These are phyloP conservation scores for Thripadectes ignobilis DNA, from an alignment of 2,797 vertebrate species.

Conservation along the genomic window DNA sequence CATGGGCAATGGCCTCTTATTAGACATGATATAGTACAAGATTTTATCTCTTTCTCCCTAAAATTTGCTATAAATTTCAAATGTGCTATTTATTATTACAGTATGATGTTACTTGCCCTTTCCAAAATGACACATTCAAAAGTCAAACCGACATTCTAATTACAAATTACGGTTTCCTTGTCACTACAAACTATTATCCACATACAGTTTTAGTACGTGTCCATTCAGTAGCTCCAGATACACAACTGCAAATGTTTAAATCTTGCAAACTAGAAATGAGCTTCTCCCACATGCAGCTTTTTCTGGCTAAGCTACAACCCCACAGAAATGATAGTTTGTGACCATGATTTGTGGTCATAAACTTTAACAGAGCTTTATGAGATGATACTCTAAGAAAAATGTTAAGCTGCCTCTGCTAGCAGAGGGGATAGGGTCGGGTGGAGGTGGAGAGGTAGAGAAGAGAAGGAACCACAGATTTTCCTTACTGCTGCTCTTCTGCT, in stretches of 20 bases:
- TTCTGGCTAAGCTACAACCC: conserved; percentile 30
- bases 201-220: neutral
- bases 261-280: neutral
- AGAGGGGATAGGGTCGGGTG: neutral
- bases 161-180: neutral
- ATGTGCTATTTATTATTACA: neutral
- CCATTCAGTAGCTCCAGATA: neutral
- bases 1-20: neutral
- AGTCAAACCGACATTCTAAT: neutral
- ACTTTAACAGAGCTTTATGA: neutral
- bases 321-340: conserved; percentile 21
- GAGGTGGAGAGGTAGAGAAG: neutral
- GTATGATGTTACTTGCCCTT: neutral
- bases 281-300: conserved; percentile 32
- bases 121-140: neutral
- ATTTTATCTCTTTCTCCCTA: neutral
- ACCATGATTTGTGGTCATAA: conserved; percentile 34
- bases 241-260: conserved; percentile 28
- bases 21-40: neutral
- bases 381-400: neutral
- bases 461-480: neutral
- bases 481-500: neutral
- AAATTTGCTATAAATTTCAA: conserved; percentile 1
- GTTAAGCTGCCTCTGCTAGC: neutral
- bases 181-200: neutral